Evolutionary conservation across 2,888 invertebrate species (phyloP).

Genomic region (Agrochola circellaris): DNA sequence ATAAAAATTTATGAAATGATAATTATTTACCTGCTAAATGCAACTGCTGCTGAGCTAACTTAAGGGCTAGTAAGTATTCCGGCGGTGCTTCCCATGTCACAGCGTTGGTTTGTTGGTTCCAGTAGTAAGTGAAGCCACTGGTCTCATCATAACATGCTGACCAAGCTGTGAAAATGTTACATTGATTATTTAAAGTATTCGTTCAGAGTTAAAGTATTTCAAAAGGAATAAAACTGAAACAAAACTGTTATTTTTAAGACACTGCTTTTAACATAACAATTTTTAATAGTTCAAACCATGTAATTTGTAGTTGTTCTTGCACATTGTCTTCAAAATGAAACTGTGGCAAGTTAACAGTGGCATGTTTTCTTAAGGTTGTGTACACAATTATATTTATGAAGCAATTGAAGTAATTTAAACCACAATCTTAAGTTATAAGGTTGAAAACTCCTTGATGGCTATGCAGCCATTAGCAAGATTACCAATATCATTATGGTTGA

Average conservation of each 20-base stretch:
- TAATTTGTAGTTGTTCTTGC: neutral
- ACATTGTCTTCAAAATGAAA: neutral
- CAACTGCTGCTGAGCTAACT: constrained; percentile 85
- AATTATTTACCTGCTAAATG: constrained; percentile 75
- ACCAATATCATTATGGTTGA: neutral
- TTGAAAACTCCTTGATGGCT: neutral
- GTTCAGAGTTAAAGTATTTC: neutral
- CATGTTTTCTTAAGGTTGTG: neutral
- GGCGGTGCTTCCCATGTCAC: constrained; percentile 92
- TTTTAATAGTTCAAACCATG: neutral
- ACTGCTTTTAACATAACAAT: neutral
- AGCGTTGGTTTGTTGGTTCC: constrained; percentile 91
- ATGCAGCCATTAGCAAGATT: neutral
- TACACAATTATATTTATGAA: neutral
- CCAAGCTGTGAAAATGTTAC: constrained; percentile 84
- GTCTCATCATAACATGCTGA: constrained; percentile 91
- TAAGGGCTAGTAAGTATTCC: constrained; percentile 85
- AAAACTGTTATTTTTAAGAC: neutral
- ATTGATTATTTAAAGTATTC: neutral
- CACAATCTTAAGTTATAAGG: neutral
- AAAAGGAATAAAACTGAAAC: neutral
- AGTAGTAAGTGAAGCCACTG: constrained; percentile 91
- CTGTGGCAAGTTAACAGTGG: neutral
- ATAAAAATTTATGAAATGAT: neutral
- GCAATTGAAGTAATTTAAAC: neutral